These are phyloP conservation scores for Trichonephila clavata DNA, from an alignment of 1,140 invertebrate genomes.

Conservation along the genomic window DNA sequence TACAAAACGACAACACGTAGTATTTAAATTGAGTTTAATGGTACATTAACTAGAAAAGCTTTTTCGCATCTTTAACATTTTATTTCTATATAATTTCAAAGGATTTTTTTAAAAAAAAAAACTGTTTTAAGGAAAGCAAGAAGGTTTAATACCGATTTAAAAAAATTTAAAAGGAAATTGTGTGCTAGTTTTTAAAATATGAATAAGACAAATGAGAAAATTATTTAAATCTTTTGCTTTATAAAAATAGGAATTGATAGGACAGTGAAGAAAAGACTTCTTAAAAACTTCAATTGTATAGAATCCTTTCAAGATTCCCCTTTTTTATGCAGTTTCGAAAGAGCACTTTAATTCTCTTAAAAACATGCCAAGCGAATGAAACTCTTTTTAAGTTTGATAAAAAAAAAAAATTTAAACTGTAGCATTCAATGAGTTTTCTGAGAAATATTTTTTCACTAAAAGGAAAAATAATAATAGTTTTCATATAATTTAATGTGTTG, in stretches of 20 bases:
- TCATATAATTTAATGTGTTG: no score
- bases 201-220: background rate
- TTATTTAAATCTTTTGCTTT: background rate
- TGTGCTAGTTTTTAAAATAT: background rate
- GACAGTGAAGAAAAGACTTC: background rate
- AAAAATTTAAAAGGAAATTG: background rate
- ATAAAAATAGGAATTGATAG: background rate
- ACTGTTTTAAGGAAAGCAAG: background rate
- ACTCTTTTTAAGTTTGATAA: no score
- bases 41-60: background rate
- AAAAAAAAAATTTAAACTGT: no score
- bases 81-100: background rate
- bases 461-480: no score
- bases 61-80: background rate
- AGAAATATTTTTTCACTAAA: no score
- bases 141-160: background rate
- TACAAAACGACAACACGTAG: background rate
- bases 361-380: no score
- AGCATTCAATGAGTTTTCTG: no score
- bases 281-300: background rate
- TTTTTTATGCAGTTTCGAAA: background rate
- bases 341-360: no score
- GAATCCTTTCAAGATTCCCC: no score
- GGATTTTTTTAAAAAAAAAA: background rate
- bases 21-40: background rate